Evolutionary conservation across 2,888 invertebrate species (phyloP), one percentile per base, ranked within the genome.

Genomic region (Pediacus dermestoides): DNA sequence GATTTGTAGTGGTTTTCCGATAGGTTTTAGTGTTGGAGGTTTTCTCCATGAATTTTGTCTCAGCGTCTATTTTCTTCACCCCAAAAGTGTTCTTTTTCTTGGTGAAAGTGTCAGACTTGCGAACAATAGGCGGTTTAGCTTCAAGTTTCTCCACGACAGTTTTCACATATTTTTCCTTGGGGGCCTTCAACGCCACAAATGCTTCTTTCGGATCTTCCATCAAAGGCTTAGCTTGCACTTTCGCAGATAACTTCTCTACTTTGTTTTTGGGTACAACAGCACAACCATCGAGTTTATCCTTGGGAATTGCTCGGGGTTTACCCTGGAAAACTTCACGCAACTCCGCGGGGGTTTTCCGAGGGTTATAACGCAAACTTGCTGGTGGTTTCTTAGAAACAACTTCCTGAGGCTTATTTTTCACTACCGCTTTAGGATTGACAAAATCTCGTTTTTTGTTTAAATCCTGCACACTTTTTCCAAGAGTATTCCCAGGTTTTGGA

Each of bases 1-100:
- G 41, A 28, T 30, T 44, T 11, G 23, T 27, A 31, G 18, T 33
- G 2, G 37, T 21, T 37, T 48, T 56, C 15, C 38, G 46, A 4
- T n/a, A 39, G 4, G 34, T 31, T 7, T 30, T 39, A 31, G 37
- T 43, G 4, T 16, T 21, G 22, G 34, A 23, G 2, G 45, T 14
- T 27, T 42, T 36, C 15, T 54, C 52, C 2, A 44, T 40, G 25
- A 57, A 53, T 39, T 58, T 59, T 7, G 54, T 45, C 33, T 61
- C 57, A 4, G 47, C 42, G 11, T 42, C 35, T 3, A 30, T 21
- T 38, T 59, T 58, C 31, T 44, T 49, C 4, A 40, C 48, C 3
- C 53, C 57, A 38, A 57, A 56, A 10, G 33, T 22, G 6, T 32
- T 33, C 2, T 23, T 23, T 28, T 10, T 32, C 16, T 8, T 37